These are phyloP conservation scores for Bungarus multicinctus DNA, from an alignment of 2,113 vertebrate genomes.

Conservation along the genomic window DNA sequence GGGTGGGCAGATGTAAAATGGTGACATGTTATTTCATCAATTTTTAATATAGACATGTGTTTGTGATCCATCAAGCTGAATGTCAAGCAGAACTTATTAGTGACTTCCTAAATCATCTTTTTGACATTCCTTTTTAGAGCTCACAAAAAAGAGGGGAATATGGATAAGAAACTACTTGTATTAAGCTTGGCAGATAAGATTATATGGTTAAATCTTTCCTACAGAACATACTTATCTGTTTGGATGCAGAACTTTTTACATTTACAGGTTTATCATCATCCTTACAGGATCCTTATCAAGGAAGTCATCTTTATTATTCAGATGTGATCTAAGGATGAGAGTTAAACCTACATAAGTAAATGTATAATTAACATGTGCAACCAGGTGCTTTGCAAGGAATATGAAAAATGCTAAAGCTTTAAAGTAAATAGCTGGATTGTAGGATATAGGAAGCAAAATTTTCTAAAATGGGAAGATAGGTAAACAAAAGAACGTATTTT, in stretches of 20 bases:
- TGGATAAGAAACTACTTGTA: background rate
- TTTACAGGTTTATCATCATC: background rate
- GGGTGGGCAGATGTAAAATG: background rate
- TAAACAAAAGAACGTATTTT: background rate
- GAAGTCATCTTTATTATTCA: background rate
- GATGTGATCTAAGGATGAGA: background rate
- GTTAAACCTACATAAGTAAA: background rate
- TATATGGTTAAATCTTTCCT: background rate
- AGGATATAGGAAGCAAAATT: background rate
- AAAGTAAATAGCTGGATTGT: background rate
- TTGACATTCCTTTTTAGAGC: background rate
- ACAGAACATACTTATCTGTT: background rate
- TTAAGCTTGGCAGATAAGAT: background rate
- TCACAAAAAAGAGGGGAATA: background rate
- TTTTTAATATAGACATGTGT: background rate
- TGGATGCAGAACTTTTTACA: background rate
- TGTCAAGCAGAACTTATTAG: background rate
- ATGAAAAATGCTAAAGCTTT: background rate
- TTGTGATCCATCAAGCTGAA: background rate
- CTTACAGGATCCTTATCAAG: background rate
- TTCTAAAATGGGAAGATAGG: background rate
- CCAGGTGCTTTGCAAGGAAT: background rate
- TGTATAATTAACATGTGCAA: background rate
- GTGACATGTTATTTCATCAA: background rate
- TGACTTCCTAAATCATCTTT: background rate